A percentile compares a stretch with the other conserved stretches of the same genome.
Conservation (phyloP, 2,113 vertebrate genomes). For the Saimiri boliviensis region DNA sequence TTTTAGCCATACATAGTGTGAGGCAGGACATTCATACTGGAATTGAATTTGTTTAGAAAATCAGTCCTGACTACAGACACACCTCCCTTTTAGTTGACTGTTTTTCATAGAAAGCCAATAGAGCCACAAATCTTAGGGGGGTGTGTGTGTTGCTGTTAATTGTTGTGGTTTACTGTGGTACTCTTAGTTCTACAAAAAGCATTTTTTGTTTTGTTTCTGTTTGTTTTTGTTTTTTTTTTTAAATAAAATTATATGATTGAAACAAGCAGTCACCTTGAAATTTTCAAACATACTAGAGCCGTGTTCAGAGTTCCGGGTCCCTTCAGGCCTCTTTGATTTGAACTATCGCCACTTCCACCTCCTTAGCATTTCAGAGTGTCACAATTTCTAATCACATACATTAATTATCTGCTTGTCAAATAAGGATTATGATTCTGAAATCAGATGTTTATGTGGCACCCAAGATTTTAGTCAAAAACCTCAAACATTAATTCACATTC, state of each 20-base stretch:
- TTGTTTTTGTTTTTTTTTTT: not conserved
- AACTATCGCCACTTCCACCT: not conserved
- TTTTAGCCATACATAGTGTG: not conserved
- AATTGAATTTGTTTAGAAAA: not conserved
- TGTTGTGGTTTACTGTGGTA: not conserved
- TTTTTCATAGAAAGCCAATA: constrained; percentile 13
- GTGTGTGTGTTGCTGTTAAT: not conserved
- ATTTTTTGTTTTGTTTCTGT: not conserved
- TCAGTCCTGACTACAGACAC: not conserved
- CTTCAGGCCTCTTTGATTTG: not conserved
- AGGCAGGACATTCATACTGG: too few species aligned
- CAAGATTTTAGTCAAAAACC: constrained; percentile 5
- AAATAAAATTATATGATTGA: constrained; percentile 48
- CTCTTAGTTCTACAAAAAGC: not conserved
- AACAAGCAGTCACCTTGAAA: constrained; percentile 41
- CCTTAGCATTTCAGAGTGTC: not conserved
- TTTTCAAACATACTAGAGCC: constrained; percentile 39
- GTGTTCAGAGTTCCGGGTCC: not conserved
- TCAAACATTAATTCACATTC: not conserved
- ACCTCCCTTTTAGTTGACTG: not conserved
- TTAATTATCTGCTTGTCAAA: not conserved
- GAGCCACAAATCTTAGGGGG: not conserved
- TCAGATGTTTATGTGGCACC: not conserved
- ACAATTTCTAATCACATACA: not conserved
- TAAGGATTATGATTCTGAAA: not conserved